Evolutionary conservation across 1,140 invertebrate genomes (phyloP), one percentile per base, ranked within the genome.

Genomic region (Scaptodrosophila lebanonensis): DNA sequence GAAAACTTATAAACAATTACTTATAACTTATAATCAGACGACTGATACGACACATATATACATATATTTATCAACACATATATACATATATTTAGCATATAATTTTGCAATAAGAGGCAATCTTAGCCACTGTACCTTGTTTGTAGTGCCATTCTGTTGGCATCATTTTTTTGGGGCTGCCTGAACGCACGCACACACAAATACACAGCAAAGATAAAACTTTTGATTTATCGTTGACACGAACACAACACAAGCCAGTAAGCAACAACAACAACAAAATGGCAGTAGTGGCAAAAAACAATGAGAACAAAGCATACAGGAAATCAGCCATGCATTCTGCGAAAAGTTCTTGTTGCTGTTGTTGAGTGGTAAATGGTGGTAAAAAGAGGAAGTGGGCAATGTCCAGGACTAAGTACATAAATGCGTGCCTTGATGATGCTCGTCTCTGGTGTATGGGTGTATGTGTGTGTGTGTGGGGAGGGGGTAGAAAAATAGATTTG

Each of bases 171-270:
- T 58, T 53, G 17, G 35, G 62, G 53, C 54, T 39, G n/a, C n/a
- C n/a, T n/a, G n/a, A n/a, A n/a, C 22, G 22, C 22, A 25, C 3
- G 22, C 22, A 25, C 3, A 33, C n/a, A n/a, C n/a, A n/a, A n/a
- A n/a, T n/a, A 11, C 30, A 50, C 64, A 77, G 65, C 65, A 54
- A 77, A 82, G 75, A 79, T 79, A 79, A 79, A 82, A 82, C 66
- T 79, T 79, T 82, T 79, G 75, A 79, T 79, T 79, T 79, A 79
- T 79, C 72, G 75, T 75, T 79, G 75, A 79, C 75, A 79, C 64
- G 75, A 58, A 66, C 73, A 66, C 72, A 47, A 45, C 38, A 43
- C 29, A 42, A 64, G 39, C 40, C 22, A 13, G 49, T 33, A 30
- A 30, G 18, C 20, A 39, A 16, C 42, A 39, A 32, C 16, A 16